Conservation (phyloP, 2,113 vertebrate genomes). For the Corydoras sp. region DNA sequence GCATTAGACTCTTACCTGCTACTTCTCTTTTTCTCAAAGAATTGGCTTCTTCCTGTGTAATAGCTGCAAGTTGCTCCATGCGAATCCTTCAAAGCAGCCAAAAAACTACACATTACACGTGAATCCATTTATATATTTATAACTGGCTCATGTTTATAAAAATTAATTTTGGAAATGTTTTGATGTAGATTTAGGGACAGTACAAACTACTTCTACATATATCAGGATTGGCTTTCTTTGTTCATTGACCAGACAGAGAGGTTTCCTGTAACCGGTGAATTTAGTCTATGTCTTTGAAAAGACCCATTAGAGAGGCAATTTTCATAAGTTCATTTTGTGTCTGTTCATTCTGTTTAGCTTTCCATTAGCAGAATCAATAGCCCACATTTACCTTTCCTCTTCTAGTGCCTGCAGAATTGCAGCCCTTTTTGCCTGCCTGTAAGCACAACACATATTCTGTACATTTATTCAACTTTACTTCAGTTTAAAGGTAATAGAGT, state of each 20-base stretch:
- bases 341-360: not conserved
- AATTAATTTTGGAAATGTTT: too few relatives aligned
- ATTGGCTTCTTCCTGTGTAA: constrained; percentile 88
- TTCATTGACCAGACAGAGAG: too few relatives aligned
- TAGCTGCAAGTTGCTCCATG: constrained; percentile 86
- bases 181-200: too few relatives aligned
- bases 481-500: too few relatives aligned
- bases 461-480: not conserved
- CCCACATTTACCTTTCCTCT: constrained; percentile 79
- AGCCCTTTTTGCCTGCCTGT: constrained; percentile 82
- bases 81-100: constrained; percentile 70
- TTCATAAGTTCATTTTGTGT: constrained; percentile 5
- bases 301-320: constrained; percentile 11
- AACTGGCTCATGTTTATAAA: not conserved
- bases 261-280: too few relatives aligned
- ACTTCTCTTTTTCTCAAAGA: constrained; percentile 82
- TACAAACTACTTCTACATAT: too few relatives aligned
- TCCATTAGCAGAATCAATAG: constrained; percentile 25
- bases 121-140: not conserved
- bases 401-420: constrained; percentile 86
- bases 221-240: too few relatives aligned
- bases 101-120: not conserved
- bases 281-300: constrained; percentile 1
- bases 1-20: constrained; percentile 66
- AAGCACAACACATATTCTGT: constrained; percentile 9